Base-by-base conservation (phyloP, 2,888 invertebrate genomes). In the Aricia artaxerxes region DNA sequence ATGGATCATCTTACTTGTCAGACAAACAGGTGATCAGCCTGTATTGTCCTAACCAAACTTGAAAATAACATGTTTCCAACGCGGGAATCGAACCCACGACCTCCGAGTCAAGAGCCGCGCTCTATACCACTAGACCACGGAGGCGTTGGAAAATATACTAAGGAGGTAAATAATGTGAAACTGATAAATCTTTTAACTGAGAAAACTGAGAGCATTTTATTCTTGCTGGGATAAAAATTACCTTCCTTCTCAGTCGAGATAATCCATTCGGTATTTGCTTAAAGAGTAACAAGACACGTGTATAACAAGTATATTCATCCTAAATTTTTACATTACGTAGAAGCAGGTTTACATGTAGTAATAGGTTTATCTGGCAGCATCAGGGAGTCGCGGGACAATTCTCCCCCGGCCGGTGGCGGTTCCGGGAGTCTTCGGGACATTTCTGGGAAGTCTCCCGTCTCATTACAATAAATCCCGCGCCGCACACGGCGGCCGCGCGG, bases 401-500 rank as follows among this genome's bases (percentile, higher is more conserved):
- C 76, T 57, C 35, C 49, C 16, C 53, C 24, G 53, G 35, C 80
- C 79, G 81, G 81, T 81, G 83, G 84, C 92, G 87, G 90, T 93
- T 93, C 91, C 90, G 82, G 89, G 91, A 92, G 89, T 86, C 87
- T 84, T 87, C 89, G 88, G 89, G 88, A 87, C 85, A 92, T 91
- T 93, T 92, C 93, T 90, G 83, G 90, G 91, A 93, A 93, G 87
- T 85, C 85, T 83, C 87, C 85, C 83, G 87, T 84, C 90, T 92
- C 91, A 91, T 93, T 92, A 93, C 92, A 93, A 94, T 94, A 94
- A 94, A 94, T 94, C 90, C 88, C 87, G 82, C 89, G 92, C 95
- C 95, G 93, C 95, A 95, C 95, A 95, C 92, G 95, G 92, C 89
- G 94, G 92, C 91, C 89, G 88, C 92, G 93, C 92, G 81, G 92